These are phyloP conservation scores for Lucinisca nassula DNA, from an alignment of 2,888 invertebrate genomes.

Conservation along the genomic window DNA sequence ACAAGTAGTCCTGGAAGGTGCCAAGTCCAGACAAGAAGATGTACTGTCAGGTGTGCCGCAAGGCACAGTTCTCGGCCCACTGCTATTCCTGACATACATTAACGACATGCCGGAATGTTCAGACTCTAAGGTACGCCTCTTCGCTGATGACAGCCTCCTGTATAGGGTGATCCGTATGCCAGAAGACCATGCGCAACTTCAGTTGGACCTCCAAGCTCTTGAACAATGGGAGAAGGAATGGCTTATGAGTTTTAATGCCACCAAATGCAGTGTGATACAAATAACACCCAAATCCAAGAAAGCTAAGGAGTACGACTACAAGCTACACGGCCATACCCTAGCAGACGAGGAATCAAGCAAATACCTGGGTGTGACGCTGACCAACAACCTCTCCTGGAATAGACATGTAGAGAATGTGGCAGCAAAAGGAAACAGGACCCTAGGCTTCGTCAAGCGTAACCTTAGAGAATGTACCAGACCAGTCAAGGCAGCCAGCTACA, in stretches of 20 bases:
- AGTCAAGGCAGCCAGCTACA: constrained; percentile 21
- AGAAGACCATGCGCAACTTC: not conserved
- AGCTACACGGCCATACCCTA: constrained; percentile 8
- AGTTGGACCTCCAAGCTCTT: not conserved
- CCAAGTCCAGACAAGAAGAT: not conserved
- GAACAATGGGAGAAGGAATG: constrained; percentile 12
- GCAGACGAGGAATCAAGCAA: not conserved
- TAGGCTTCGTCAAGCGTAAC: constrained; percentile 34
- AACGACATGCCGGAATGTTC: constrained; percentile 78
- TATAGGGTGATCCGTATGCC: not conserved
- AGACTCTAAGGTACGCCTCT: not conserved
- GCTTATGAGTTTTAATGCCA: constrained; percentile 21
- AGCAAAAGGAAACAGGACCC: constrained; percentile 29
- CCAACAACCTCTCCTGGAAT: constrained; percentile 11
- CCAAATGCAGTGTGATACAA: constrained; percentile 13
- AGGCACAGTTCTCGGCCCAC: constrained; percentile 36
- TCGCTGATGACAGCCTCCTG: not conserved
- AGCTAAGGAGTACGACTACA: not conserved
- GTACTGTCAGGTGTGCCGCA: constrained; percentile 31
- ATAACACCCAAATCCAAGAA: constrained; percentile 9
- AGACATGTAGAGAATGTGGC: constrained; percentile 13
- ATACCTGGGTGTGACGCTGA: constrained; percentile 4
- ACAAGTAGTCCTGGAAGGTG: not conserved
- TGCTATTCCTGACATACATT: constrained; percentile 34
- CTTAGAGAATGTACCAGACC: constrained; percentile 5